Evolutionary conservation across 1,140 invertebrate genomes (phyloP).

Genomic region (Hylyphantes graminicola): DNA sequence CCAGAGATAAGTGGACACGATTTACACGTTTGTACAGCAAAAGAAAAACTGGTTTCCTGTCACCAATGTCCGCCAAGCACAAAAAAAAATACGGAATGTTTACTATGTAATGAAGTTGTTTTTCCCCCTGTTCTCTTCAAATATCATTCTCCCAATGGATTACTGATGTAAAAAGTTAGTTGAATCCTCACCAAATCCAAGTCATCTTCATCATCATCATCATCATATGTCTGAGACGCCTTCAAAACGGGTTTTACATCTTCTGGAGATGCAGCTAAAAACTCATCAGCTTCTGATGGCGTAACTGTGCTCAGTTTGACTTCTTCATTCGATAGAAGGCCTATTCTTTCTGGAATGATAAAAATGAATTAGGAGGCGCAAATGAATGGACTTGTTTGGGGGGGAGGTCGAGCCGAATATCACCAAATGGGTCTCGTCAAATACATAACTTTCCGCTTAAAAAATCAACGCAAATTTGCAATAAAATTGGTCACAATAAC

Average conservation of each 20-base stretch:
- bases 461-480: neutral
- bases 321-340: slow-evolving; percentile 19
- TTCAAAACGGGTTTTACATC: slow-evolving; percentile 16
- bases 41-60: no score
- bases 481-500: neutral
- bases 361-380: neutral
- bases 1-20: no score
- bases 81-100: no score
- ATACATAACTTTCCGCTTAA: no score
- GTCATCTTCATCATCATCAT: slow-evolving; percentile 21
- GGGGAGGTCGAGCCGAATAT: no score
- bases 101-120: no score
- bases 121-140: no score
- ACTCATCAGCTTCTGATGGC: slow-evolving; percentile 25
- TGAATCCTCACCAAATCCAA: slow-evolving; percentile 34
- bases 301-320: slow-evolving; percentile 26
- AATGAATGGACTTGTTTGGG: neutral
- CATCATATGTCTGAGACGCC: slow-evolving; percentile 9
- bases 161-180: neutral
- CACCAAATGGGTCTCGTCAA: neutral
- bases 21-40: no score
- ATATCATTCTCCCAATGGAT: no score
- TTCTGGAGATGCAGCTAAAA: slow-evolving; percentile 17
- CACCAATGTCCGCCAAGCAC: no score
- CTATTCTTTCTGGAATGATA: slow-evolving; percentile 17